phyloP scores from a whole-genome alignment of 2,797 vertebrate genomes.

The Atherinosoma microstoma region DNA sequence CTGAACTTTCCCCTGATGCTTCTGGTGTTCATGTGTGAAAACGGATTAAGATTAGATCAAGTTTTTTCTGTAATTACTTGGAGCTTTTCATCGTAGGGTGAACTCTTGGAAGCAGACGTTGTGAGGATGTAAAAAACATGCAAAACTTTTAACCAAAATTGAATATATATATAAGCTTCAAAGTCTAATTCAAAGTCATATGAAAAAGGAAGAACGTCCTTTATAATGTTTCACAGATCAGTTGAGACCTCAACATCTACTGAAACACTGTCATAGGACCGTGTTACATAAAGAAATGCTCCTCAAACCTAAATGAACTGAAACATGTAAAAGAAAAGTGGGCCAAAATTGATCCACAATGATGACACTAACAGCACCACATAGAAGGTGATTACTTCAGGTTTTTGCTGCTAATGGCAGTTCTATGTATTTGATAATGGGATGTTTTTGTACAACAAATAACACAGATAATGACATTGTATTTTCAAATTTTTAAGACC shows the following conservation, averaged over 20 bases:
- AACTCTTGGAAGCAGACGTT: not conserved
- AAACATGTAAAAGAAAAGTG: not conserved
- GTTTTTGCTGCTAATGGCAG: not conserved
- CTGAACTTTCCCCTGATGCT: not conserved
- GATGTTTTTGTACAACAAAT: not conserved
- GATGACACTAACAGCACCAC: not conserved
- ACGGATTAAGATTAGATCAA: not conserved
- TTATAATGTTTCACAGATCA: not conserved
- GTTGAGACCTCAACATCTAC: too few species aligned
- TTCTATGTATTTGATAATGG: not conserved
- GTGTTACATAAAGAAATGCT: too few species aligned
- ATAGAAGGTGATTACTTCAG: not conserved
- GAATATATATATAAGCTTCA: not conserved
- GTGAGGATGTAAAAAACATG: not conserved
- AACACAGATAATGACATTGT: not conserved
- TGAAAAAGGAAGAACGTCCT: not conserved
- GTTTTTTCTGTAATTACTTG: not conserved
- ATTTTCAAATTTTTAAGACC: not conserved
- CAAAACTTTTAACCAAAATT: not conserved
- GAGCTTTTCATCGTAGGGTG: not conserved
- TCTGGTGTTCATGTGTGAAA: not conserved
- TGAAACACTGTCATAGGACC: too few species aligned
- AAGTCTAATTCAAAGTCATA: not conserved
- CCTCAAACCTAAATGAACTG: not conserved
- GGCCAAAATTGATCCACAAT: not conserved